phyloP scores from a whole-genome alignment of 2,113 vertebrate species.

The Syrrhaptes paradoxus region DNA sequence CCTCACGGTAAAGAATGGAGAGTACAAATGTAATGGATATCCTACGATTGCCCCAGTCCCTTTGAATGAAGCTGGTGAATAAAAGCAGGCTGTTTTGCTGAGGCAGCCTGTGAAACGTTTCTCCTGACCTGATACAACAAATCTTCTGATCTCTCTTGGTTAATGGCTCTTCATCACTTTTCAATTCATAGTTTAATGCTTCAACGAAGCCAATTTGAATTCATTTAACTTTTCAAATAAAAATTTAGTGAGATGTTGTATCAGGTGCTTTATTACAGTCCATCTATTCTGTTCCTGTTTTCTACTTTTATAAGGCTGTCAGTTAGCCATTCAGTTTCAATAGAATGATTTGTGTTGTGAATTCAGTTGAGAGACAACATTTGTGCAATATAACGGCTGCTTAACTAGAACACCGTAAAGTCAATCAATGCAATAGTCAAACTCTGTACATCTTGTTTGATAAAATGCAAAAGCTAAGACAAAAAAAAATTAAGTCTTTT shows the following conservation, averaged over 20 bases:
- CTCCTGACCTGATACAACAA: neutral
- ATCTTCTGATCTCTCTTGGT: constrained; percentile 2
- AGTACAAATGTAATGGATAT: neutral
- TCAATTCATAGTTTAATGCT: constrained; percentile 60
- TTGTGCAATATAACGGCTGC: constrained; percentile 22
- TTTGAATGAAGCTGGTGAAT: neutral
- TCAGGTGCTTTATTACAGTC: constrained; percentile 61
- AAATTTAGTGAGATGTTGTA: constrained; percentile 52
- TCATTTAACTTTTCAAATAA: constrained; percentile 61
- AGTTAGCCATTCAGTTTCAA: constrained; percentile 36
- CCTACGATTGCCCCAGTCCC: neutral
- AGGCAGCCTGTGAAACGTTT: neutral
- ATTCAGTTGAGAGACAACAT: constrained; percentile 33
- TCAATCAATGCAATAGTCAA: neutral
- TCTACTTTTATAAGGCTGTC: constrained; percentile 38
- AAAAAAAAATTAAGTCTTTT: neutral
- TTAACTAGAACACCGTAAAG: constrained; percentile 8
- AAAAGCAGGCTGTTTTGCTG: neutral
- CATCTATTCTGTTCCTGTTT: constrained; percentile 42
- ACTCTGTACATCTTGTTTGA: neutral
- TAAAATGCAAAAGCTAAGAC: neutral
- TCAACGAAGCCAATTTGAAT: constrained; percentile 58
- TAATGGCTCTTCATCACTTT: constrained; percentile 58
- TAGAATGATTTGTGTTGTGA: constrained; percentile 47
- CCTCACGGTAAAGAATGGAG: neutral